Percentiles rank a stretch among this genome's conserved stretches.
These are phyloP conservation scores for Saccostrea glomerata DNA, from an alignment of 1,140 invertebrate genomes.

Conservation along the genomic window DNA sequence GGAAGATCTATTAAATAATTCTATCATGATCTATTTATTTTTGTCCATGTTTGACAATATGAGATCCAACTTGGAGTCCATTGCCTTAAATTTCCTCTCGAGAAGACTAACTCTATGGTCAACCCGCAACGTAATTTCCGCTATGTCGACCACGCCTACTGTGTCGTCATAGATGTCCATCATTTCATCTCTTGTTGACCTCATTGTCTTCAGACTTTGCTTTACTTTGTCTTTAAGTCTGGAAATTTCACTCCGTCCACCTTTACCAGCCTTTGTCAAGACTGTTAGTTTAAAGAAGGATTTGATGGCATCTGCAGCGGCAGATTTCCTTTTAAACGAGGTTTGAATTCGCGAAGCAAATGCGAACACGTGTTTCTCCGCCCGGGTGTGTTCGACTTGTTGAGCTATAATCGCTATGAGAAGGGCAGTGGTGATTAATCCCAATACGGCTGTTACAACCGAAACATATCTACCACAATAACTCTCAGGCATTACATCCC, in stretches of 20 bases:
- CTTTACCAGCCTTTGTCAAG: constrained; percentile 11
- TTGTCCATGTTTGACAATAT: neutral
- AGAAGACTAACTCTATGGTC: neutral
- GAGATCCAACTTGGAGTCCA: neutral
- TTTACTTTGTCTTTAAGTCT: constrained; percentile 3
- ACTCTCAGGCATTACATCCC: constrained; percentile 68
- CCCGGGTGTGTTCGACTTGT: constrained; percentile 57
- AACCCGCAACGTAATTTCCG: neutral
- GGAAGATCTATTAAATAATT: neutral
- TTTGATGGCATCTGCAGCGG: constrained; percentile 59
- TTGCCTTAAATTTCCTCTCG: neutral
- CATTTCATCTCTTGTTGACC: constrained; percentile 1
- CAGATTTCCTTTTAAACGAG: constrained; percentile 48
- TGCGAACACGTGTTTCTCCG: constrained; percentile 58
- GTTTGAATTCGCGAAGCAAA: constrained; percentile 56
- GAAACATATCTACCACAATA: constrained; percentile 69
- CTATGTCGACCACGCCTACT: constrained; percentile 6
- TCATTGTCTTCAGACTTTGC: neutral
- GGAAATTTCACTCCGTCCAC: neutral
- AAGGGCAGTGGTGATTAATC: constrained; percentile 68
- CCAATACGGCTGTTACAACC: constrained; percentile 67
- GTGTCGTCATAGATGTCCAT: constrained; percentile 30
- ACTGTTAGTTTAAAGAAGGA: constrained; percentile 21
- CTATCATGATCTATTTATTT: neutral
- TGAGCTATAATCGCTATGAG: constrained; percentile 67